Conservation (phyloP, 2,888 invertebrate species). For the Eremobia ochroleuca region DNA sequence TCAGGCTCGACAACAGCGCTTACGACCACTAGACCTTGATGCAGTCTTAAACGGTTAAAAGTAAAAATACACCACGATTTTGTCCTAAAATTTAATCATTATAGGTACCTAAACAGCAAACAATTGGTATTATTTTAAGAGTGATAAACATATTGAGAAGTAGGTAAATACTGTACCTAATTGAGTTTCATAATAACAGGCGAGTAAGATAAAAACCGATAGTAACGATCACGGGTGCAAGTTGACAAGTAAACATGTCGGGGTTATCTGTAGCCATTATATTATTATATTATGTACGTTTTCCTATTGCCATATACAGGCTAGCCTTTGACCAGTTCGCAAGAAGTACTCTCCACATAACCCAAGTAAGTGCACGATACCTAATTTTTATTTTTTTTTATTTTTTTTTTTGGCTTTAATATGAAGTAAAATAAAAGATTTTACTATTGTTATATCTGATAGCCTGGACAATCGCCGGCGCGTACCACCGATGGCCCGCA, state of each 20-base stretch:
- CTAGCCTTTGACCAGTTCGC: conserved; percentile 70
- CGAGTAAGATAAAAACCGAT: conserved; percentile 75
- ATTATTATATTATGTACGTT: conserved; percentile 73
- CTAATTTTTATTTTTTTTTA: no score
- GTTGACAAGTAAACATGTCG: conserved; percentile 76
- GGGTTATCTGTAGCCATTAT: conserved; percentile 81
- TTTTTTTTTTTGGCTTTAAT: no score
- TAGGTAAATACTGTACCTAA: conserved; percentile 42
- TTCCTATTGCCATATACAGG: conserved; percentile 72
- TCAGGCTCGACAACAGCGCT: background rate
- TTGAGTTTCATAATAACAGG: conserved; percentile 70
- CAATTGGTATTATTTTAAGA: background rate
- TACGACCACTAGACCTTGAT: background rate
- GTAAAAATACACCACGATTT: background rate
- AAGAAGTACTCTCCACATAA: conserved; percentile 66
- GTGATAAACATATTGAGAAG: conserved; percentile 21
- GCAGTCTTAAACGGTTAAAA: background rate
- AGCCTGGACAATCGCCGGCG: background rate
- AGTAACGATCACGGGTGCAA: conserved; percentile 71
- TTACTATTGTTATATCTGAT: background rate
- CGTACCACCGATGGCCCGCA: no score
- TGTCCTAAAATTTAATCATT: conserved; percentile 7
- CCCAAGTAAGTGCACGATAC: conserved; percentile 78
- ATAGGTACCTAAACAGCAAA: background rate
- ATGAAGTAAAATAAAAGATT: no score